These are phyloP conservation scores for Synanthedon tipuliformis DNA, from an alignment of 2,888 invertebrate genomes.

Conservation along the genomic window DNA sequence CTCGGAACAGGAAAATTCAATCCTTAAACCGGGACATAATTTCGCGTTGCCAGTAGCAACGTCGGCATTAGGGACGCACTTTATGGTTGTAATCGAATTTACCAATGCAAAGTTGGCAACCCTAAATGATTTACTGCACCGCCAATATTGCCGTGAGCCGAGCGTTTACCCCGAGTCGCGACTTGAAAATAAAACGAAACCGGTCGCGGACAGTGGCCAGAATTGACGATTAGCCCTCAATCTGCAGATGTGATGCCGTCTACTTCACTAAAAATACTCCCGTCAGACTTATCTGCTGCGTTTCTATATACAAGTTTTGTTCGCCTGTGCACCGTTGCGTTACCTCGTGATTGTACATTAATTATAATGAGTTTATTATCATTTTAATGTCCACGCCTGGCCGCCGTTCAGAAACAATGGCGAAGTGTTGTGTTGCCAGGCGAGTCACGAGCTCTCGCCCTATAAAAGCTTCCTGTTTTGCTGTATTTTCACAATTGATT, in stretches of 20 bases:
- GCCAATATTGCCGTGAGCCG: constrained; percentile 24
- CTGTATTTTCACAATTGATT: constrained; percentile 21
- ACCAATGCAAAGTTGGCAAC: constrained; percentile 12
- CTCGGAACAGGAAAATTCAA: background rate
- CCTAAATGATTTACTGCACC: constrained; percentile 26
- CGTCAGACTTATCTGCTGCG: background rate
- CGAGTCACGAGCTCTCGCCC: constrained; percentile 29
- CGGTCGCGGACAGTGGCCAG: constrained; percentile 47
- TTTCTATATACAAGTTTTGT: background rate
- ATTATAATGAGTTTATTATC: constrained; percentile 14
- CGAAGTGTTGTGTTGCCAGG: constrained; percentile 17
- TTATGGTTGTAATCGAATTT: background rate
- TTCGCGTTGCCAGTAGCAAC: background rate
- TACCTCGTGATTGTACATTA: constrained; percentile 6
- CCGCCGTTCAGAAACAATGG: constrained; percentile 27
- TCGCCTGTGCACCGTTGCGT: constrained; percentile 1
- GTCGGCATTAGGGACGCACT: background rate
- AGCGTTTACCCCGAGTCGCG: constrained; percentile 27
- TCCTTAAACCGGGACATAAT: background rate
- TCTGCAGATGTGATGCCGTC: constrained; percentile 31
- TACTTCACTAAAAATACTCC: constrained; percentile 37
- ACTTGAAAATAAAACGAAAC: constrained; percentile 39
- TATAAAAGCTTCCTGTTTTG: constrained; percentile 46
- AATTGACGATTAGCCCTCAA: constrained; percentile 43
- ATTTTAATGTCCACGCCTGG: constrained; percentile 6